Evolutionary conservation across 2,113 vertebrate species (phyloP).

Genomic region (Pterocles orientalis): DNA sequence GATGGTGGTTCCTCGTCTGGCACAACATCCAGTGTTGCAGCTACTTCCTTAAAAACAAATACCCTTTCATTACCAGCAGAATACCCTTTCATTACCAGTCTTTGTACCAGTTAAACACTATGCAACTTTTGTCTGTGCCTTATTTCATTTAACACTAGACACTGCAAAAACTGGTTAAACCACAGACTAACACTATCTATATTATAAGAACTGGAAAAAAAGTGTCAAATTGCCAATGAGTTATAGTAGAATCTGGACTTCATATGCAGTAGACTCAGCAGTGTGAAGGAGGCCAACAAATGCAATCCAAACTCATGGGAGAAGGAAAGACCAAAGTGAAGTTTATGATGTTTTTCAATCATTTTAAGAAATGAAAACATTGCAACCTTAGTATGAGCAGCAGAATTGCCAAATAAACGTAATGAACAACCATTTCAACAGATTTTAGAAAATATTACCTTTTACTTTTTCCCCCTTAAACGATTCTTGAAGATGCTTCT

Average conservation of each 20-base stretch:
- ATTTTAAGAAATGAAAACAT: constrained; percentile 33
- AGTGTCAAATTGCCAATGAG: neutral
- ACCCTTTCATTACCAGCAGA: neutral
- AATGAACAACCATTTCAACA: constrained; percentile 15
- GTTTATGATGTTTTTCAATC: neutral
- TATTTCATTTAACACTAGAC: neutral
- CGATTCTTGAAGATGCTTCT: constrained; percentile 35
- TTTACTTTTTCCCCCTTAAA: constrained; percentile 46
- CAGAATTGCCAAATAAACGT: constrained; percentile 55
- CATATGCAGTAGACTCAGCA: neutral
- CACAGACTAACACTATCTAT: neutral
- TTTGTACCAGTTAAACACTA: neutral
- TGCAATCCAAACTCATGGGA: neutral
- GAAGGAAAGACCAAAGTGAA: neutral
- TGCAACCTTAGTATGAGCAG: constrained; percentile 42
- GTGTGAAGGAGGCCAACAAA: neutral
- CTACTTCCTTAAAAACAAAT: neutral
- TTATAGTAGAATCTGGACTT: neutral
- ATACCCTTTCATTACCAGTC: neutral
- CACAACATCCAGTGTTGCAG: neutral
- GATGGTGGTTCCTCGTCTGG: neutral
- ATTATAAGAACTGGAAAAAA: neutral
- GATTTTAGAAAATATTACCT: constrained; percentile 51
- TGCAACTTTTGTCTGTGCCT: neutral
- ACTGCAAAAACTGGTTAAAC: neutral